Conservation (phyloP, 2,888 invertebrate species). For the Netelia fuscicornis region DNA sequence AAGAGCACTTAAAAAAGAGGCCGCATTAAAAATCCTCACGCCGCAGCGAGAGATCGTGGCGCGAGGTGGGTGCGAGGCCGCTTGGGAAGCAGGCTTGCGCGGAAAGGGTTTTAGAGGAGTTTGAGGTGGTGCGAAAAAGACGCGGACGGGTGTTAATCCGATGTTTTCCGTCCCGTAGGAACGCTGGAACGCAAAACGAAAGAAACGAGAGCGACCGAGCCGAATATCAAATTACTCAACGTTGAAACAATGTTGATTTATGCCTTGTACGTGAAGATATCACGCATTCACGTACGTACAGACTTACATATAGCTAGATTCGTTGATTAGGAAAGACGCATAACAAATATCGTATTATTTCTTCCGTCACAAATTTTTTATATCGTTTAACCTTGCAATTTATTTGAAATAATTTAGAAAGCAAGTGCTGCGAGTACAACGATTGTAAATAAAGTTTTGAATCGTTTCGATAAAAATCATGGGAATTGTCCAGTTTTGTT, state of each 20-base stretch:
- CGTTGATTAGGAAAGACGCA: background rate
- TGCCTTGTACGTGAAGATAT: background rate
- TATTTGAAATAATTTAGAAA: no score
- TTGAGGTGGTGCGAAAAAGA: conserved; percentile 36
- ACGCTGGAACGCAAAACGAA: conserved; percentile 15
- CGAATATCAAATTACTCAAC: conserved; percentile 51
- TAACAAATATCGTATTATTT: no score
- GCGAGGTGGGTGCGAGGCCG: background rate
- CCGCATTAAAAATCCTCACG: conserved; percentile 63
- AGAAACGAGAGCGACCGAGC: conserved; percentile 40
- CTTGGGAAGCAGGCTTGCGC: conserved; percentile 18
- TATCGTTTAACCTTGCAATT: no score
- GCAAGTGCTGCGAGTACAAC: no score
- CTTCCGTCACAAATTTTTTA: no score
- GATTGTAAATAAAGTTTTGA: no score
- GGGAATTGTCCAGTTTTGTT: no score
- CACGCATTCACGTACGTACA: background rate
- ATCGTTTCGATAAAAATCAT: no score
- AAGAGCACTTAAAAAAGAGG: conserved; percentile 45
- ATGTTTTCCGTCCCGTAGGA: conserved; percentile 37
- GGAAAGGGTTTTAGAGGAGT: conserved; percentile 43
- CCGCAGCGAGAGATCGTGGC: conserved; percentile 24
- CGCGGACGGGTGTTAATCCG: conserved; percentile 52
- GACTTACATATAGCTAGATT: background rate
- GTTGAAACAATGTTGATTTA: conserved; percentile 48